phyloP scores from a whole-genome alignment of 1,140 invertebrate genomes.

The Sinonovacula constricta region DNA sequence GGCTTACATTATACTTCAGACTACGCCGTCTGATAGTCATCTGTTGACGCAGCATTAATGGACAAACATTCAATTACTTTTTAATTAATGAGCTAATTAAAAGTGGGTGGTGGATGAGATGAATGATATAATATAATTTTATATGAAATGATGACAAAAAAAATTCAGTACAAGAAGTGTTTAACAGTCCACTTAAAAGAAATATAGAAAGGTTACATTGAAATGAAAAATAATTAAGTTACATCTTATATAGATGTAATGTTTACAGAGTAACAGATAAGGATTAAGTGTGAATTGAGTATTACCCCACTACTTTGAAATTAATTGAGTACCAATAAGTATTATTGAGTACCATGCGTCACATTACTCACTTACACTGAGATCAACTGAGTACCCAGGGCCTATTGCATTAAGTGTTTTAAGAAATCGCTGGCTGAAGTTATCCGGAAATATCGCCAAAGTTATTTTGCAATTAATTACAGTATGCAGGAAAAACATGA shows the following conservation, averaged over 20 bases:
- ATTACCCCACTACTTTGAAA: too few relatives aligned
- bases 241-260: neutral
- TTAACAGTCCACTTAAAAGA: neutral
- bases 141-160: neutral
- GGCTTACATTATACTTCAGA: neutral
- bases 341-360: too few relatives aligned
- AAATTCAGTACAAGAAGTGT: neutral
- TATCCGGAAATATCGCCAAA: too few relatives aligned
- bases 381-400: too few relatives aligned
- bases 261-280: too few relatives aligned
- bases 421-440: too few relatives aligned
- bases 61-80: neutral
- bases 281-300: too few relatives aligned
- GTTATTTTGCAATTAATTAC: too few relatives aligned
- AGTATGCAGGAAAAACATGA: too few relatives aligned
- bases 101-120: neutral
- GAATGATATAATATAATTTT: neutral
- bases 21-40: neutral
- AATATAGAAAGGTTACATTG: neutral
- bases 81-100: neutral
- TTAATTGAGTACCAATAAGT: too few relatives aligned
- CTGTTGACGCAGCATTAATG: neutral
- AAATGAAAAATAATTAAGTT: neutral
- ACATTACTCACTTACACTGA: too few relatives aligned
- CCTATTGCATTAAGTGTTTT: too few relatives aligned